These are phyloP conservation scores for Plemyria rubiginata DNA, from an alignment of 2,888 invertebrate species.

Conservation along the genomic window DNA sequence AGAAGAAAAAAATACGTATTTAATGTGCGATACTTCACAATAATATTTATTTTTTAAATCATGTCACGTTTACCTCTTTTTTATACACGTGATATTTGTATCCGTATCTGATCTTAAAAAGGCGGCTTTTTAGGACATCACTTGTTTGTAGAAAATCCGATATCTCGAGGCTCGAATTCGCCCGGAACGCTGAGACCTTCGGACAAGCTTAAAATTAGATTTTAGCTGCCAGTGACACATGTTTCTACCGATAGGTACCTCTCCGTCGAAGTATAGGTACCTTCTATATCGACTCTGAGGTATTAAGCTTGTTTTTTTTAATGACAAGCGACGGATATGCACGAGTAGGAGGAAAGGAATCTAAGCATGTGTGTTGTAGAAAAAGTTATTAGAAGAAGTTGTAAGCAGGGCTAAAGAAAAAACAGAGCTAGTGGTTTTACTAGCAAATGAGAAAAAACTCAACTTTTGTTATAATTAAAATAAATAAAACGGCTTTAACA, in stretches of 20 bases:
- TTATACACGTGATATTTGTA: not conserved
- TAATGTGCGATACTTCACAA: not conserved
- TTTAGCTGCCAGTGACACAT: constrained; percentile 68
- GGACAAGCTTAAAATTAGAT: constrained; percentile 76
- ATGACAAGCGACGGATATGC: no score
- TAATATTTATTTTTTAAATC: not conserved
- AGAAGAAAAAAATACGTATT: no score
- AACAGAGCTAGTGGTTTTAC: no score
- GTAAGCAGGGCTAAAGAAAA: no score
- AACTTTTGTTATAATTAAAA: no score
- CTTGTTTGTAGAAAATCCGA: constrained; percentile 57
- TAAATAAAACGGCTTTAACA: no score
- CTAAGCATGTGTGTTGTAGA: no score
- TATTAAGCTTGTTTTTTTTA: no score
- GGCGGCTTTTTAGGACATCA: constrained; percentile 12
- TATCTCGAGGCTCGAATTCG: constrained; percentile 49
- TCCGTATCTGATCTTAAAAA: constrained; percentile 2
- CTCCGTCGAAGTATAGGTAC: constrained; percentile 44
- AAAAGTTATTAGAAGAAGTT: no score
- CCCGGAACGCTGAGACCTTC: constrained; percentile 60
- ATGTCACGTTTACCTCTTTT: not conserved
- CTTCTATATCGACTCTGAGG: constrained; percentile 15
- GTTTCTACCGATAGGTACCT: constrained; percentile 46
- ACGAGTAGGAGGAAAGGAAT: no score
- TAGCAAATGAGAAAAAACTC: not conserved